phyloP scores from a whole-genome alignment of 2,797 vertebrate species.

The Peromyscus eremicus region DNA sequence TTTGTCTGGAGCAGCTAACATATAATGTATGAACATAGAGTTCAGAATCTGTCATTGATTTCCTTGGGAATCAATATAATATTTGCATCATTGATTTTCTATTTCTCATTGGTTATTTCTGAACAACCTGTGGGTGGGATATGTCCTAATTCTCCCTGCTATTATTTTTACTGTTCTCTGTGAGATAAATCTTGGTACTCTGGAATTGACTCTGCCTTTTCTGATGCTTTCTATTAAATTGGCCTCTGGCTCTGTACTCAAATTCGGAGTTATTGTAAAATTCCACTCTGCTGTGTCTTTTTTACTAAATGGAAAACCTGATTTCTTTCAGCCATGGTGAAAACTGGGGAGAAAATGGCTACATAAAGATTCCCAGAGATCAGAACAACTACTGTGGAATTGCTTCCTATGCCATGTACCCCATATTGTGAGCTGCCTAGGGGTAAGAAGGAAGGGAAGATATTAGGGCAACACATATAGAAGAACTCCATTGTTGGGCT shows the following conservation, averaged over 20 bases:
- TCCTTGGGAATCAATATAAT: not conserved
- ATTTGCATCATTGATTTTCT: slow-evolving; percentile 24
- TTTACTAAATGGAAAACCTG: not conserved
- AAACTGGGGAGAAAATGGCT: slow-evolving; percentile 94
- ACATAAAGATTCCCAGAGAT: slow-evolving; percentile 95
- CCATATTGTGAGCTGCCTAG: not conserved
- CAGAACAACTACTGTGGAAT: slow-evolving; percentile 91
- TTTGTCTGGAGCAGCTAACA: not conserved
- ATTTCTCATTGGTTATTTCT: not conserved
- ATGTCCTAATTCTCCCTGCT: no score
- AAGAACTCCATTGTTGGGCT: slow-evolving; percentile 62
- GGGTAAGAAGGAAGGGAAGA: not conserved
- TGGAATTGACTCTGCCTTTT: not conserved
- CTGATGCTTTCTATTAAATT: not conserved
- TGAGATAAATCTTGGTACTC: not conserved
- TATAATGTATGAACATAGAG: not conserved
- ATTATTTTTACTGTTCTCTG: not conserved
- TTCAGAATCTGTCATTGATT: not conserved
- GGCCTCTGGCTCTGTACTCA: not conserved
- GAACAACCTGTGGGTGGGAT: not conserved
- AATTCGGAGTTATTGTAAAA: slow-evolving; percentile 77
- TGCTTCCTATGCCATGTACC: not conserved
- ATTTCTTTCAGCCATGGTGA: slow-evolving; percentile 93
- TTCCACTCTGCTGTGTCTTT: slow-evolving; percentile 84
- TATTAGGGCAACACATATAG: not conserved